Conservation (phyloP, 2,888 invertebrate genomes). For the Drosophila greeni region DNA sequence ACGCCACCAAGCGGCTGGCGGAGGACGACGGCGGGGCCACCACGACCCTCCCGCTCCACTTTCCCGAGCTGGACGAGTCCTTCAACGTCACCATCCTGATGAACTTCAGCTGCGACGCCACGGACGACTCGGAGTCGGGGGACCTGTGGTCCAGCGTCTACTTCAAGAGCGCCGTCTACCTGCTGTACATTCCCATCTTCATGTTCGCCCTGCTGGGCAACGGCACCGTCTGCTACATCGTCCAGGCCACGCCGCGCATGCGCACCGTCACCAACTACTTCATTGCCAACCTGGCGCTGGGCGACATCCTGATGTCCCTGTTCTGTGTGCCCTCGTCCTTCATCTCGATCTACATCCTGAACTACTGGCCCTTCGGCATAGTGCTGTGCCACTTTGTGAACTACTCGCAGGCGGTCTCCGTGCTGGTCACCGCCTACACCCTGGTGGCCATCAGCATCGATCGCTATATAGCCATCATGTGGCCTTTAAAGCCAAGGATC, state of each 20-base stretch:
- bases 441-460: constrained; percentile 94
- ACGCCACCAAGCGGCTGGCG: constrained; percentile 27
- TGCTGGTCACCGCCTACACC: constrained; percentile 92
- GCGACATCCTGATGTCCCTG: constrained; percentile 93
- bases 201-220: constrained; percentile 86
- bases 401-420: constrained; percentile 89
- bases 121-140: constrained; percentile 51
- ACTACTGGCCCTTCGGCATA: constrained; percentile 93
- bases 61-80: constrained; percentile 16
- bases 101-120: constrained; percentile 47
- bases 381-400: constrained; percentile 90
- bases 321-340: constrained; percentile 96
- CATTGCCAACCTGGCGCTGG: constrained; percentile 92
- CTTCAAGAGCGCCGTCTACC: constrained; percentile 84
- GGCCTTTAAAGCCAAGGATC: constrained; percentile 89
- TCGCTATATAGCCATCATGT: constrained; percentile 93
- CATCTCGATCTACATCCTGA: constrained; percentile 87
- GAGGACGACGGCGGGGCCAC: constrained; percentile 16
- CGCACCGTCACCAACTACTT: constrained; percentile 95
- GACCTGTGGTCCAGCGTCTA: constrained; percentile 79
- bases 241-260: constrained; percentile 90
- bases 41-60: constrained; percentile 6
- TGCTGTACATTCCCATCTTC: constrained; percentile 86
- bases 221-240: constrained; percentile 91
- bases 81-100: constrained; percentile 8